Evolutionary conservation across 1,140 invertebrate genomes (phyloP), one percentile per base, ranked within the genome.

Genomic region (Drosophila prosaltans): DNA sequence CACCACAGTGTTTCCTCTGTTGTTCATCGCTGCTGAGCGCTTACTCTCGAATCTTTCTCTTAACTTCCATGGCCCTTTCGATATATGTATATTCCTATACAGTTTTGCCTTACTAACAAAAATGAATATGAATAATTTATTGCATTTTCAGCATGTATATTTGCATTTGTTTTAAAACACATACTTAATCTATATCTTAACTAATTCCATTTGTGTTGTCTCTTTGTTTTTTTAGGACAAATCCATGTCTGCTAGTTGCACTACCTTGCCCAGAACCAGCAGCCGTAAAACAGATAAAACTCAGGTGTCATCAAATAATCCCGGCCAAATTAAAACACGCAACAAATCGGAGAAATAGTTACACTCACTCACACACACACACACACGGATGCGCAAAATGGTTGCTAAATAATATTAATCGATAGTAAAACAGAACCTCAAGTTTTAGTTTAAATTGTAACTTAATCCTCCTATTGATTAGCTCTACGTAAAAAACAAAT

Each of bases 231-330:
- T 90, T 1, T 93, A 94, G 72, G 91, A 94, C 93, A 94, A 94
- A 81, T 92, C 69, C 54, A 92, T 92, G 78, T 91, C 91, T 57
- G 72, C 94, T 62, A 94, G 91, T 72, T 94, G 93, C 78, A 94
- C 94, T 48, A 94, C 94, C 16, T 81, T 94, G 58, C 94, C 94
- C 43, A 94, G 92, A 76, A 94, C 75, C 26, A 94, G 91, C 93
- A 94, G 80, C 78, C 93, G 59, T 70, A 86, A 76, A 57, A 45
- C 85, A 40, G 85, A 89, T 0, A 89, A 80, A 70, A 51, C 71
- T 36, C 84, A 75, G 63, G 58, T 64, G 51, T 63, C 78, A 51
- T 26, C 45, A 7, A 51, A 51, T 26, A 66, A 66, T 32, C 41
- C 64, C 32, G 69, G 80, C 7, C 80, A 80, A 63, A 54, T 62